Percentiles rank a stretch among this genome's conserved stretches.
Conservation (phyloP, 30 jellyfish, hydroid and myxozoan genomes). For the Hydractinia echinata region DNA sequence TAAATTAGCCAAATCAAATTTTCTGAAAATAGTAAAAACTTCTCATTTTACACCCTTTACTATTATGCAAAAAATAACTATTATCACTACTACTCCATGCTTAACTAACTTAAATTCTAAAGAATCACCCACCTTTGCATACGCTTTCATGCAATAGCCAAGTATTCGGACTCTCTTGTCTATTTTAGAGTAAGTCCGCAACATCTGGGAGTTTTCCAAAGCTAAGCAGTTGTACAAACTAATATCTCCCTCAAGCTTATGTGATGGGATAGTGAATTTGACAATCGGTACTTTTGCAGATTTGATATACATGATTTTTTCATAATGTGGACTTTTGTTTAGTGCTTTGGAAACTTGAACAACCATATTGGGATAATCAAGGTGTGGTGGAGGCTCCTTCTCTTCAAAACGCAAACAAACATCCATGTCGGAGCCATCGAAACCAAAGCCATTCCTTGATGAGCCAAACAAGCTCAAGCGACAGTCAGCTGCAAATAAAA, state of each 20-base stretch:
- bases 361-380: conserved; percentile 28
- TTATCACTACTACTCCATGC: too few species aligned
- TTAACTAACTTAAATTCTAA: too few species aligned
- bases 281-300: conserved; percentile 85
- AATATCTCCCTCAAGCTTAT: conserved; percentile 63
- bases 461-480: conserved; percentile 68
- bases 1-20: too few species aligned
- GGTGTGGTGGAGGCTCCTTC: conserved; percentile 24
- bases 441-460: conserved; percentile 80
- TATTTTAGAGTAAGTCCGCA: conserved; percentile 39
- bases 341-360: conserved; percentile 33
- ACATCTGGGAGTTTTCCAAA: conserved; percentile 48
- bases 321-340: conserved; percentile 5
- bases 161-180: conserved; percentile 58
- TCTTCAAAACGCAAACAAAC: conserved; percentile 44
- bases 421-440: conserved; percentile 72
- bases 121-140: conserved; percentile 59
- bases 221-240: conserved; percentile 75
- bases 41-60: too few species aligned
- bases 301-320: conserved; percentile 36
- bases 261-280: conserved; percentile 30
- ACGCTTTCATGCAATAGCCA: conserved; percentile 65
- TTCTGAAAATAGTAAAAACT: too few species aligned
- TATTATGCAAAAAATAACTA: too few species aligned
- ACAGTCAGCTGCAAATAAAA: conserved; percentile 37